These are phyloP conservation scores for Acleris emargana DNA, from an alignment of 2,888 invertebrate genomes.

Conservation along the genomic window DNA sequence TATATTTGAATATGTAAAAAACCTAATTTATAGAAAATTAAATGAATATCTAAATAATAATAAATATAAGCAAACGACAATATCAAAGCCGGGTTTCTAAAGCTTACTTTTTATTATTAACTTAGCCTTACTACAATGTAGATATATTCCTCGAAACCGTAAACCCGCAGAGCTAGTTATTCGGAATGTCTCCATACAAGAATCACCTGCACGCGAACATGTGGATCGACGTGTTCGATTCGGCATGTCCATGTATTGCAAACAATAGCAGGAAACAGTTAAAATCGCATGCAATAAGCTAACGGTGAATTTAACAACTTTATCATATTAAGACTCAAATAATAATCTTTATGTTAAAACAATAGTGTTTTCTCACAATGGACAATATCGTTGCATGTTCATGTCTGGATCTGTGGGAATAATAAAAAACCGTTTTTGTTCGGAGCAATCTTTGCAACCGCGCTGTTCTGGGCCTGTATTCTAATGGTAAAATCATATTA, in stretches of 20 bases:
- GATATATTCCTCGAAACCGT: neutral
- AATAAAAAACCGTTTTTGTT: no score
- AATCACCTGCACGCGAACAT: conserved; percentile 43
- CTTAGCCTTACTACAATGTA: neutral
- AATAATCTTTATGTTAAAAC: neutral
- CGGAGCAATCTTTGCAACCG: no score
- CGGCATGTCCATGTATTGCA: conserved; percentile 49
- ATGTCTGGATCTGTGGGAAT: no score
- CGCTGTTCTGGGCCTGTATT: no score
- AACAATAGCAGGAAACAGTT: conserved; percentile 64
- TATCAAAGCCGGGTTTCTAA: no score
- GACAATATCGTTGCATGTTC: no score
- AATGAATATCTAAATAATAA: no score
- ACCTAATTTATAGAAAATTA: no score
- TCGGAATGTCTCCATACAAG: conserved; percentile 44
- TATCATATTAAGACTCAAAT: neutral
- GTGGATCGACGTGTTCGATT: conserved; percentile 49
- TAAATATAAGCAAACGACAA: no score
- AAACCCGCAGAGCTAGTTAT: conserved; percentile 8
- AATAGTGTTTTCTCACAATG: no score
- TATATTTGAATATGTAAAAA: no score
- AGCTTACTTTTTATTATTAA: neutral
- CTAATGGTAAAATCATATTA: no score
- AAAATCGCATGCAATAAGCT: conserved; percentile 22
- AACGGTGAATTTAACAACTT: conserved; percentile 32